Base-by-base conservation (phyloP, 2,888 invertebrate species). In the Dicyrtomina minuta region DNA sequence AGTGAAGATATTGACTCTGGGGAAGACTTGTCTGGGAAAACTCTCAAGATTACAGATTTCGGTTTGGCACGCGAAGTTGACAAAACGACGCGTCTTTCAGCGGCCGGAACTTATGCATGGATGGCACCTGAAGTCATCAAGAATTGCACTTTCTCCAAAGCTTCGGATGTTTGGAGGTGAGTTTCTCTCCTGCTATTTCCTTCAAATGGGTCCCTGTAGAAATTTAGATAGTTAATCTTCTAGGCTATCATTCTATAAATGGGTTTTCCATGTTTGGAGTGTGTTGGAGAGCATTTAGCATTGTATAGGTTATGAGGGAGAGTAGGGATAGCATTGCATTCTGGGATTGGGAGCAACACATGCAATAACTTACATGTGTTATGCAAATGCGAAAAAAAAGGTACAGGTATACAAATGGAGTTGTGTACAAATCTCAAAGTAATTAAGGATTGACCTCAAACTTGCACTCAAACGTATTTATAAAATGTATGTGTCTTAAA, bases 81-180 rank as follows among this genome's bases (percentile, higher is more conserved):
- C 84, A 93, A 95, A 83, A 96, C 97, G 67, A 96, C 96, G 56
- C 87, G 93, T 79, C 96, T 97, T 96, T 96, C 96, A 24, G 93
- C 96, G 24, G 97, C 96, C 33, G 97, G 97, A 71, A 97, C 97
- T 0, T 97, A 96, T 82, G 96, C 97, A 62, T 97, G 97, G 96
- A 97, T 97, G 96, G 95, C 97, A 49, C 97, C 97, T 15, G 97
- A 97, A 87, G 96, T 96, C 75, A 93, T 93, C 82, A 92, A 91
- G 81, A 88, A 89, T 80, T 93, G 92, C 59, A 91, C 89, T 61
- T 94, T 92, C 83, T 92, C 92, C 53, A 94, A 93, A 85, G 92
- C 93, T 58, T 95, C 95, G 76, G 97, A 97, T 85, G 95, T 97
- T 74, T 97, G 97, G 97, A 96, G 96, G 77, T 77, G 66, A 75